Conservation (phyloP, 2,113 vertebrate species). For the Melanerpes aurifrons region DNA sequence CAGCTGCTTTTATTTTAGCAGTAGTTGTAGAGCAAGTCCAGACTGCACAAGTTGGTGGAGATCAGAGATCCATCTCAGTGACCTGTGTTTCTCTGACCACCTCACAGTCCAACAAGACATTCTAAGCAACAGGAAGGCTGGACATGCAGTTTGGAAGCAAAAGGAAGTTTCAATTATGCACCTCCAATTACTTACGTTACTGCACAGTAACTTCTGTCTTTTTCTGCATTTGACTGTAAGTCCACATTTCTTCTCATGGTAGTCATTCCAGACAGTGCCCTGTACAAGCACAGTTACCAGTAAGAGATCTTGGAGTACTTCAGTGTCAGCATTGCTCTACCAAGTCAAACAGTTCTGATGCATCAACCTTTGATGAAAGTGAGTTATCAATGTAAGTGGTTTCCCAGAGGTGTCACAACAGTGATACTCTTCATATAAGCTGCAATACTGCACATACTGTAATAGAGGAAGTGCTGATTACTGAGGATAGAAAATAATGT, state of each 20-base stretch:
- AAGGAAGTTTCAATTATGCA: neutral
- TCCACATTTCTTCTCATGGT: neutral
- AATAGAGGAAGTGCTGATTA: neutral
- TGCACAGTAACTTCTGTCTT: neutral
- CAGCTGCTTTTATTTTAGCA: neutral
- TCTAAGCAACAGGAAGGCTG: neutral
- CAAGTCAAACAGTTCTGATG: neutral
- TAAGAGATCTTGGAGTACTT: neutral
- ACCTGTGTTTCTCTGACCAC: neutral
- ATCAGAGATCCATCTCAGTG: neutral
- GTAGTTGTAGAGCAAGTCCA: neutral
- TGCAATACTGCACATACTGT: neutral
- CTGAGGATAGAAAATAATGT: neutral
- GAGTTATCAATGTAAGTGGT: neutral
- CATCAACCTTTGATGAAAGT: neutral
- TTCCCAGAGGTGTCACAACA: neutral
- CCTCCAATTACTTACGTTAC: neutral
- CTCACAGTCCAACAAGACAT: neutral
- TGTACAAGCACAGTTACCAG: neutral
- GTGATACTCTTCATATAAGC: neutral
- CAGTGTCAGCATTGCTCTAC: neutral
- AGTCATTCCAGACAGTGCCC: neutral
- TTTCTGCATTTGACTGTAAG: neutral
- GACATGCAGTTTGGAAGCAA: neutral
- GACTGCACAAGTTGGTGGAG: neutral